Percentiles rank a stretch among this genome's conserved stretches.
Evolutionary conservation across 2,113 vertebrate genomes (phyloP).

Genomic region (Plecotus auritus): DNA sequence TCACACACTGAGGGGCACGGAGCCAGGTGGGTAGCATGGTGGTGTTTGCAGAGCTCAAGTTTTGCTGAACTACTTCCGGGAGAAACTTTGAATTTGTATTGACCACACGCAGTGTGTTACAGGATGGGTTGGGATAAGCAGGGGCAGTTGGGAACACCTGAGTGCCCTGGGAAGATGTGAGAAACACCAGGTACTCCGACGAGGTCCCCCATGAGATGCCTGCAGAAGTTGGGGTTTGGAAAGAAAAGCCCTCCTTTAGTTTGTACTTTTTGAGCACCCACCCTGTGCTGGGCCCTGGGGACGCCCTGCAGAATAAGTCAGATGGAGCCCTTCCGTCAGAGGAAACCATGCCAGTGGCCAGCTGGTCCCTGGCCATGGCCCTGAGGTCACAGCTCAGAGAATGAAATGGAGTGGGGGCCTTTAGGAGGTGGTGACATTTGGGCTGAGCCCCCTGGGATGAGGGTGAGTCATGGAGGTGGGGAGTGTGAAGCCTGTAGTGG

Average conservation of each 20-base stretch:
- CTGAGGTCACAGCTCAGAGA: not conserved
- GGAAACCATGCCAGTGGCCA: not conserved
- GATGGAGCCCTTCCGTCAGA: not conserved
- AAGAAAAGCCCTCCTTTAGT: not conserved
- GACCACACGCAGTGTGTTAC: not conserved
- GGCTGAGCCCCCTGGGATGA: not conserved
- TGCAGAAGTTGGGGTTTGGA: not conserved
- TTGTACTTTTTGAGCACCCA: not conserved
- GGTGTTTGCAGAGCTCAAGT: not conserved
- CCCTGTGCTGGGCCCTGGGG: not conserved
- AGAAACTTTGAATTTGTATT: not conserved
- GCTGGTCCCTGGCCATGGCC: not conserved
- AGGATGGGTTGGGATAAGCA: not conserved
- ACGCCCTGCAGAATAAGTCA: not conserved
- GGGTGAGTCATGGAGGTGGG: not conserved
- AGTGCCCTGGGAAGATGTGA: not conserved
- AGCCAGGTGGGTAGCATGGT: not conserved
- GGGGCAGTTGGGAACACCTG: not conserved
- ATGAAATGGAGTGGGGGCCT: not conserved
- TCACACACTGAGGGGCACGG: not conserved
- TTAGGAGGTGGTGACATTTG: not conserved
- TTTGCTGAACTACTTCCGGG: not conserved
- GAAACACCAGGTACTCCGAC: fast-evolving
- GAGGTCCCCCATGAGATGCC: not conserved
- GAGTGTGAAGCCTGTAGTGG: not conserved